A percentile compares a stretch with the other conserved stretches of the same genome.
Conservation (phyloP, 2,113 vertebrate species). For the Balaenoptera acutorostrata region DNA sequence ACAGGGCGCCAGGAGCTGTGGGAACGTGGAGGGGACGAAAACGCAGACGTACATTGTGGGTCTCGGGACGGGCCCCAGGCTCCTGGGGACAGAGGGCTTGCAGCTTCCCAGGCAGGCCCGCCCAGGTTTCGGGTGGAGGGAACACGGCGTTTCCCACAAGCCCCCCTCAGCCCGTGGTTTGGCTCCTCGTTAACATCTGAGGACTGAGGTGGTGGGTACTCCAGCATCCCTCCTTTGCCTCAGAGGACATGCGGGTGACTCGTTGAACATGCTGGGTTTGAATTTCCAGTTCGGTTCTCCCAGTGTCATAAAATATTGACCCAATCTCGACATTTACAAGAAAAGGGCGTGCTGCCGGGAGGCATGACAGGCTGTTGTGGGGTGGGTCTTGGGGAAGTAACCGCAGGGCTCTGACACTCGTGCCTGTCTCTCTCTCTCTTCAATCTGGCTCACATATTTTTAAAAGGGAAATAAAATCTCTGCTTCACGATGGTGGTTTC, state of each 20-base stretch:
- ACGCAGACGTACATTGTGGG: not conserved
- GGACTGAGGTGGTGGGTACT: too few species aligned
- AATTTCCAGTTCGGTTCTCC: not conserved
- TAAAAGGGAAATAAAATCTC: not conserved
- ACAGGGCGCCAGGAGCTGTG: not conserved
- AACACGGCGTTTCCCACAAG: not conserved
- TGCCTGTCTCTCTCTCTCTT: not conserved
- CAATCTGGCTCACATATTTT: not conserved
- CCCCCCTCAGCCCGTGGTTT: not conserved
- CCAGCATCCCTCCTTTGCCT: not conserved
- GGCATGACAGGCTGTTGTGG: too few species aligned
- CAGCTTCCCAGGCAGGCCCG: not conserved
- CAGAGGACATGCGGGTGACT: not conserved
- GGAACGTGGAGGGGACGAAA: not conserved
- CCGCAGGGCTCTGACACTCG: not conserved
- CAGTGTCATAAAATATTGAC: not conserved
- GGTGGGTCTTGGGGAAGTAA: too few species aligned
- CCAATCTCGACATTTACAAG: not conserved
- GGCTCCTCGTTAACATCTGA: not conserved
- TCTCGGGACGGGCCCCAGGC: not conserved
- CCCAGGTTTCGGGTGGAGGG: not conserved
- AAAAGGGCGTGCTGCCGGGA: not conserved
- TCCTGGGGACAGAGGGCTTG: not conserved
- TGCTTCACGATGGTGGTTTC: not conserved
- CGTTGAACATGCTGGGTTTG: not conserved